A percentile compares a stretch with the other conserved stretches of the same genome.
Evolutionary conservation across 1,140 invertebrate species (phyloP).

Genomic region (Phymastichus coffea): DNA sequence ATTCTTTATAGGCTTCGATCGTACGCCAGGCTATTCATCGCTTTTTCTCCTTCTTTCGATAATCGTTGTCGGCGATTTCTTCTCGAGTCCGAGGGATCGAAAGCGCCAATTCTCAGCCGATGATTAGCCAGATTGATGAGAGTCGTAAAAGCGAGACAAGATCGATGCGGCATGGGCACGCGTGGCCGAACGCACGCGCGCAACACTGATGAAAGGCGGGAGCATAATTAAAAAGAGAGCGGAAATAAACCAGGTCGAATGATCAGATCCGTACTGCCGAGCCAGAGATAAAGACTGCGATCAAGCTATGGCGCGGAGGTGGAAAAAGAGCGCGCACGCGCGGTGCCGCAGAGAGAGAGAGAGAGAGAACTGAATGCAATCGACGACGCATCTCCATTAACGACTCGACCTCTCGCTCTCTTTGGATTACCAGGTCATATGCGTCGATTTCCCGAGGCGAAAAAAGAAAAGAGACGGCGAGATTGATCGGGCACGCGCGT

Average conservation of each 20-base stretch:
- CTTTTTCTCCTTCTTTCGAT: too few species aligned
- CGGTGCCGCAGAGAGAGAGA: background rate
- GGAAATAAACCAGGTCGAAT: constrained; percentile 11
- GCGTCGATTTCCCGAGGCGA: constrained; percentile 9
- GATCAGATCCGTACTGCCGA: too few species aligned
- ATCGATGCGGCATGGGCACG: too few species aligned
- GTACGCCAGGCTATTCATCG: too few species aligned
- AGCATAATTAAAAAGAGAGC: background rate
- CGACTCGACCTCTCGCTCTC: constrained; percentile 16
- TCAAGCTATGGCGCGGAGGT: background rate
- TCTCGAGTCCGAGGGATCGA: too few species aligned
- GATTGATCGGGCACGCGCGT: background rate
- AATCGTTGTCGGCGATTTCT: too few species aligned
- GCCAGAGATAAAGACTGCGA: constrained; percentile 9
- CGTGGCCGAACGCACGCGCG: too few species aligned
- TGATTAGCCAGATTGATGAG: too few species aligned
- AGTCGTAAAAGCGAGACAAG: too few species aligned
- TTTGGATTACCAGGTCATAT: constrained; percentile 24
- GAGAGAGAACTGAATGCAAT: constrained; percentile 19
- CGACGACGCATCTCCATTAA: constrained; percentile 27
- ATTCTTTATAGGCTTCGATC: too few species aligned
- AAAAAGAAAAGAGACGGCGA: background rate
- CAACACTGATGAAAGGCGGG: too few species aligned
- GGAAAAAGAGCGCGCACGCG: background rate
- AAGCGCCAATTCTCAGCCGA: too few species aligned